Evolutionary conservation across 2,113 vertebrate genomes (phyloP).

Genomic region (Phalacrocorax carbo): DNA sequence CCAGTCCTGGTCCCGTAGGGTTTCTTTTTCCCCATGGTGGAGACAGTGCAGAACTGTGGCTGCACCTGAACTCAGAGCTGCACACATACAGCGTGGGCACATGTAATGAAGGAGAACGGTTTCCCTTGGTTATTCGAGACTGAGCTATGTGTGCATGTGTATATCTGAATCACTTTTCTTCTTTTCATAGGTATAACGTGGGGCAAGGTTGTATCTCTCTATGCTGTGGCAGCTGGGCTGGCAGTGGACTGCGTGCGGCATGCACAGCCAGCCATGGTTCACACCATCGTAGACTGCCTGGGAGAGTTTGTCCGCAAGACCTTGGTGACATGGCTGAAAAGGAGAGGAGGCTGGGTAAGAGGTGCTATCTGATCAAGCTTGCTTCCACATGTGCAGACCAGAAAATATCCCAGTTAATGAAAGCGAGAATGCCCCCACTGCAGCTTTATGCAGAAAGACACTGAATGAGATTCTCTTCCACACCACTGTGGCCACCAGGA

Average conservation of each 20-base stretch:
- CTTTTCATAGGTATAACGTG: slow-evolving; percentile 87
- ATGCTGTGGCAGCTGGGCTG: slow-evolving; percentile 88
- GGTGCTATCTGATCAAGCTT: neutral
- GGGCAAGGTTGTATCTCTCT: slow-evolving; percentile 96
- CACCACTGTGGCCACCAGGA: neutral
- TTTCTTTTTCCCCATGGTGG: neutral
- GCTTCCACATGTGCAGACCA: neutral
- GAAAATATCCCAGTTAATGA: neutral
- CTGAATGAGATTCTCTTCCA: neutral
- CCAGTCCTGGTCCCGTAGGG: rapidly evolving
- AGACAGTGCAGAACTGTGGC: neutral
- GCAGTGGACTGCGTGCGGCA: slow-evolving; percentile 92
- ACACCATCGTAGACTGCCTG: slow-evolving; percentile 93
- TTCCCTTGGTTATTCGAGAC: neutral
- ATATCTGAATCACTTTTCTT: neutral
- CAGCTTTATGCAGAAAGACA: neutral
- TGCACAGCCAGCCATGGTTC: slow-evolving; percentile 88
- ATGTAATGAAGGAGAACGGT: rapidly evolving
- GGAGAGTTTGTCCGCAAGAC: slow-evolving; percentile 96
- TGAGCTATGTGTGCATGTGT: neutral
- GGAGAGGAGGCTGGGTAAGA: slow-evolving; percentile 95
- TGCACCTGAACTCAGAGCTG: neutral
- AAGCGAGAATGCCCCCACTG: neutral
- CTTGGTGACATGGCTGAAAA: slow-evolving; percentile 86
- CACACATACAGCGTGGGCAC: rapidly evolving